Base-by-base conservation (phyloP, 1,140 invertebrate species). In the Xylocopa sonorina region DNA sequence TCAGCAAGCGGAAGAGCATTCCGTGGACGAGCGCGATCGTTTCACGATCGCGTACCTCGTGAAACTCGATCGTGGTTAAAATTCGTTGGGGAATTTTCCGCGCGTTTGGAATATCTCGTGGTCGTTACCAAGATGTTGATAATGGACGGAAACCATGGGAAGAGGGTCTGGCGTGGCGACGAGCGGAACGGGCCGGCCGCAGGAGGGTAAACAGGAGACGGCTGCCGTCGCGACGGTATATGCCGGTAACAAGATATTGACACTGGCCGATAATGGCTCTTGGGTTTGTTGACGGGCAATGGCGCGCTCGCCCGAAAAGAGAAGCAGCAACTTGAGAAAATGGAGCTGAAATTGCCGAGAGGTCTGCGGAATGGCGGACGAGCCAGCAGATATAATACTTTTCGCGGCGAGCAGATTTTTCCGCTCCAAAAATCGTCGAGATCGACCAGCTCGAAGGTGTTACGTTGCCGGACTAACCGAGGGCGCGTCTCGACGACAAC, bases 231-330 rank as follows among this genome's bases (percentile, higher is more conserved):
- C 80, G 78, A 87, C 80, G 77, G 78, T 88, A 88, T 87, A 89
- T 82, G 67, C 82, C 80, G 81, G 88, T 89, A 89, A 89, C 88
- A 88, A 88, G 88, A 89, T 89, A 89, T 89, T 88, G 88, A 89
- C 87, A 89, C 87, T 88, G 88, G 88, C 88, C 86, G 88, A 89
- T 89, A 89, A 89, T 89, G 87, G 88, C 84, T 87, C 86, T 85
- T 82, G 83, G 83, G 74, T 69, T 83, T 78, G 78, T 81, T 86
- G 84, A 83, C 86, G 78, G 79, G 68, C 66, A 74, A n/a, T n/a
- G n/a, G n/a, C 69, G 60, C n/a, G 76, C 64, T 74, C 80, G 78
- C 62, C 76, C 83, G 84, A 87, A 86, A 85, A 82, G 85, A 76
- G 78, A 82, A 83, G 72, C 84, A 82, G 78, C 74, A 85, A 87